Evolutionary conservation across 1,140 invertebrate genomes (phyloP), one percentile per base, ranked within the genome.

Genomic region (Caenorhabditis inopinata): DNA sequence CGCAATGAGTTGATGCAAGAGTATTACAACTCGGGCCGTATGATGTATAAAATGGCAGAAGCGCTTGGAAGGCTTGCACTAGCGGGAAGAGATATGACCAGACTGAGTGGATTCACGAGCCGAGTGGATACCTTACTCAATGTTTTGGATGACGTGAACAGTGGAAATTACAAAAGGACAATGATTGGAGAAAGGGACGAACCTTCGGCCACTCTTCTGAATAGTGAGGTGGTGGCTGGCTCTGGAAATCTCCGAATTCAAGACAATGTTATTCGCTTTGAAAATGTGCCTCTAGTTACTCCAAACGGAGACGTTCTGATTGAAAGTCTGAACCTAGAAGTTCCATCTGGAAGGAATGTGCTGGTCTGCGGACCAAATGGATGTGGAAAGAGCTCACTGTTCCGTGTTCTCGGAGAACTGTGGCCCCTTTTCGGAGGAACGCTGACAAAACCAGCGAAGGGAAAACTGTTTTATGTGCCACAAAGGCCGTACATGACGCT

Each of bases 321-420:
- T 12, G 92, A 93, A 84, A 94, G 95, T 85, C 90, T 98, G 2
- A 92, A 91, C 58, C 96, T 98, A 87, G 94, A 96, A 92, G 95
- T 96, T 7, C 93, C 92, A 90, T 96, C 96, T 0, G 96, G 96
- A 29, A 94, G 94, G 90, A 98, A 98, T 90, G 96, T 98, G 0
- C 89, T 98, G 4, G 94, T 98, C 0, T 97, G 95, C 90, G 96
- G 96, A 0, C 96, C 96, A 16, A 99, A 99, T 89, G 96, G 96
- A 0, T 97, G 96, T 90, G 53, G 98, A 98, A 90, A 96, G 94
- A 82, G 96, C 94, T 4, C 90, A 97, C 78, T 86, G 11, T 85
- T 87, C 80, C 32, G 89, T 86, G 81, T 84, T 77, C 74, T 87
- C 35, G 89, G 85, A 21, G 86, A 93, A 92, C 89, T 98, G 51